Evolutionary conservation across 2,113 vertebrate species (phyloP).

Genomic region (Antidorcas marsupialis): DNA sequence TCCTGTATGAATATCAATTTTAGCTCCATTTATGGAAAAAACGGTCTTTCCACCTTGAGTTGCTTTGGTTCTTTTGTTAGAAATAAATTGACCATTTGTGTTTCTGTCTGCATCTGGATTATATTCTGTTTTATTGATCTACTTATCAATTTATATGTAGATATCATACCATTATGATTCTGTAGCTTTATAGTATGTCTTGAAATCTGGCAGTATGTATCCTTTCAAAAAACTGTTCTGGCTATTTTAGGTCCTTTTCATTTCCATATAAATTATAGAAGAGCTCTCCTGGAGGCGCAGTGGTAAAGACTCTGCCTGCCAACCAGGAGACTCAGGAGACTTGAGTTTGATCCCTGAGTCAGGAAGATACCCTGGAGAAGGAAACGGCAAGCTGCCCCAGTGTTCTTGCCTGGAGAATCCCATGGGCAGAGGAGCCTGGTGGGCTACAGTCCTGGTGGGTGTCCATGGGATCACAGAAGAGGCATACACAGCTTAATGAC

Average conservation of each 20-base stretch:
- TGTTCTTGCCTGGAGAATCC: too few species aligned
- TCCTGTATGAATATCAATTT: not conserved
- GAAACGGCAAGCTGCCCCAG: too few species aligned
- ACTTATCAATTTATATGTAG: not conserved
- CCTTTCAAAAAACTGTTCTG: not conserved
- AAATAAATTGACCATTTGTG: not conserved
- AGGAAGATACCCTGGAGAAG: too few species aligned
- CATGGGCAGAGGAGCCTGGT: too few species aligned
- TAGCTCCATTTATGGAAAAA: not conserved
- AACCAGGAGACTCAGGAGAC: too few species aligned
- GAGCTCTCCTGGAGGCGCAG: too few species aligned
- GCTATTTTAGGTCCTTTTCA: not conserved
- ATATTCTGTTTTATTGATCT: not conserved
- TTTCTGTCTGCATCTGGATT: not conserved
- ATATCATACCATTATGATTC: not conserved
- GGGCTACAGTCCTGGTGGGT: too few species aligned
- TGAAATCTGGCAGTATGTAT: not conserved
- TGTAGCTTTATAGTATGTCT: not conserved
- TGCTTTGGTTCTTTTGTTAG: not conserved
- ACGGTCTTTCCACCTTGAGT: not conserved
- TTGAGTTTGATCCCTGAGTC: too few species aligned
- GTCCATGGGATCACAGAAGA: too few species aligned
- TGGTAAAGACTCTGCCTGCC: too few species aligned
- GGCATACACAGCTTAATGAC: too few species aligned
- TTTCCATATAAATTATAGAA: too few species aligned